These are phyloP conservation scores for Porites cylindrica DNA, from an alignment of 92 coral and sea anemone genomes.

Conservation along the genomic window DNA sequence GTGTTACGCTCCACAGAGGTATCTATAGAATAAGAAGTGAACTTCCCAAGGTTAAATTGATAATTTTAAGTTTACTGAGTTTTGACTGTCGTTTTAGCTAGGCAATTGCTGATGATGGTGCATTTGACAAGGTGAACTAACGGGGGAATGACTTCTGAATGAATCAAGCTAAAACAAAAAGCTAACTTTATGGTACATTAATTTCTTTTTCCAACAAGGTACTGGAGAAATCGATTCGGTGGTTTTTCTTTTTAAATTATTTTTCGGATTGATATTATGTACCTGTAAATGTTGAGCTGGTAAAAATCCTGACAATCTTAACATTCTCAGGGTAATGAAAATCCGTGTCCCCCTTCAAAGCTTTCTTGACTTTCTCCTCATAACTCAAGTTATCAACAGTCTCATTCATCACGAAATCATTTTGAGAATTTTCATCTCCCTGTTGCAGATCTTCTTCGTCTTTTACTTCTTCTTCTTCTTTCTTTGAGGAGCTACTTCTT, in stretches of 20 bases:
- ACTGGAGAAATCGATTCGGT: too few relatives aligned
- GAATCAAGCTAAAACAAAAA: too few relatives aligned
- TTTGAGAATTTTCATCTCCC: neutral
- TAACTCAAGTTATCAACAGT: slow-evolving; percentile 27
- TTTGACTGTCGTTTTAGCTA: too few relatives aligned
- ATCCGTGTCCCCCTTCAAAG: slow-evolving; percentile 72
- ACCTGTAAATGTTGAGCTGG: slow-evolving; percentile 96
- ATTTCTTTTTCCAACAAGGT: too few relatives aligned
- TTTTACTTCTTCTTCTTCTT: slow-evolving; percentile 8
- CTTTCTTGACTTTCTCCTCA: slow-evolving; percentile 54
- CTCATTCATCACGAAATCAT: neutral
- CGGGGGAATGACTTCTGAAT: too few relatives aligned
- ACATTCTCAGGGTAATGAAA: slow-evolving; percentile 72
- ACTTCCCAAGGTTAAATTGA: neutral
- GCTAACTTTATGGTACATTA: too few relatives aligned
- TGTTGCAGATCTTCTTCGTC: neutral
- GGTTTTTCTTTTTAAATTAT: neutral
- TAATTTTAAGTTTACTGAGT: neutral
- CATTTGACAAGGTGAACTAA: too few relatives aligned
- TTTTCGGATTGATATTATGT: neutral
- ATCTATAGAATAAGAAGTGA: slow-evolving; percentile 23
- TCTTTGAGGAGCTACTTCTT: slow-evolving; percentile 17
- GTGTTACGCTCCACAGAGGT: slow-evolving; percentile 86
- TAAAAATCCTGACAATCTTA: slow-evolving; percentile 87
- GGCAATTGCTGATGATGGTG: too few relatives aligned